phyloP scores from a whole-genome alignment of 2,113 vertebrate species.

The Zosterops japonicus region DNA sequence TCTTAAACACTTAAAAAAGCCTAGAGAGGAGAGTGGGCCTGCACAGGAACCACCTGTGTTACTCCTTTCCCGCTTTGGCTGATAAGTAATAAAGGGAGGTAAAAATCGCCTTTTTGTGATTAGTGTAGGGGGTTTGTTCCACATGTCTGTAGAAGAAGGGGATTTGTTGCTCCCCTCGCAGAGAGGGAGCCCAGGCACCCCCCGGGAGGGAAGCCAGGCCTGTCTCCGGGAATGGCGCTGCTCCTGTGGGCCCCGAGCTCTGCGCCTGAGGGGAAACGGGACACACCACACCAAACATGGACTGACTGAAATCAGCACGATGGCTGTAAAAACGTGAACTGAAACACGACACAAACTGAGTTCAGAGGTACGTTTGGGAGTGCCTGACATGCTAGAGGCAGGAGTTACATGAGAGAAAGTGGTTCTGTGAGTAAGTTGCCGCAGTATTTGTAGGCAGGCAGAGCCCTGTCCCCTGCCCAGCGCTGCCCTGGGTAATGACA shows the following conservation, averaged over 20 bases:
- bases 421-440: rapidly evolving
- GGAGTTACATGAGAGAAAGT: background rate
- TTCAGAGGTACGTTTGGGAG: background rate
- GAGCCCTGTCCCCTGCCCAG: rapidly evolving
- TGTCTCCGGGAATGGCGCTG: rapidly evolving
- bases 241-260: rapidly evolving
- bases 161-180: background rate
- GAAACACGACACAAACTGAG: background rate
- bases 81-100: background rate
- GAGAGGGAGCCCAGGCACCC: background rate
- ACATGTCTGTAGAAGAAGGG: rapidly evolving
- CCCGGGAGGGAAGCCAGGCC: rapidly evolving
- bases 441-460: rapidly evolving
- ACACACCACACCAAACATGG: rapidly evolving
- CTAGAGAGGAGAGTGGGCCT: background rate
- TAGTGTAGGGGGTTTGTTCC: rapidly evolving
- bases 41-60: background rate
- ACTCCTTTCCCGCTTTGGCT: background rate
- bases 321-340: background rate
- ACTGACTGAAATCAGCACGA: rapidly evolving
- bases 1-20: background rate
- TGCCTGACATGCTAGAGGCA: background rate
- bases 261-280: rapidly evolving
- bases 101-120: background rate
- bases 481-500: background rate